Evolutionary conservation across 2,888 invertebrate genomes (phyloP), one percentile per base, ranked within the genome.

Genomic region (Seira sanloemensis): DNA sequence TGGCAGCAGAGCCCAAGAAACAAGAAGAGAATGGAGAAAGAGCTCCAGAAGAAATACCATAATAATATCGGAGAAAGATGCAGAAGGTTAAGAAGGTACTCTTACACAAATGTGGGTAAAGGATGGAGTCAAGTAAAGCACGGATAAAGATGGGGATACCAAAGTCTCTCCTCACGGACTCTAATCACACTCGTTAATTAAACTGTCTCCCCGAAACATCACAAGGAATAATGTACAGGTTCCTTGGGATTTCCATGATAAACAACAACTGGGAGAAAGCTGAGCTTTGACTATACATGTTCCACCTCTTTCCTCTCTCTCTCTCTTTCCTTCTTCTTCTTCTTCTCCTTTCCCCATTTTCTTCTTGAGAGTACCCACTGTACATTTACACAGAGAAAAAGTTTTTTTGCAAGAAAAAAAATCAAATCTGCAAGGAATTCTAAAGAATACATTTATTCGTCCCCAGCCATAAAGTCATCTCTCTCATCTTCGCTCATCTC

Each of bases 121-220:
- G 37, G 37, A 37, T 37, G 12, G 37, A 37, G 37, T 7, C 5
- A 37, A 37, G 37, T 37, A 7, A 37, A 27, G 27, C 9, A 26
- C 65, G 21, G 72, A 66, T 66, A 69, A 73, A 79, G 73, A 79
- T 25, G 67, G 54, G 37, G 73, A 79, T 74, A 82, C 68, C 69
- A 65, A 77, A 84, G 80, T 86, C 86, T 87, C 89, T 87, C 85
- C 83, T 86, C 88, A 87, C 86, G 85, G 84, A 83, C 88, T 89
- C 88, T 89, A 89, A 89, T 89, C 88, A 89, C 88, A 88, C 88
- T 88, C 88, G 88, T 89, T 89, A 89, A 89, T 89, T 89, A 89
- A 89, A 89, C 88, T 89, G 89, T 89, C 89, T 88, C 87, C 87
- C 81, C 85, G 86, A 87, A 88, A 89, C 88, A 88, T 89, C 89